Evolutionary conservation across 2,113 vertebrate species (phyloP), one percentile per base, ranked within the genome.

Genomic region (Anhinga anhinga): DNA sequence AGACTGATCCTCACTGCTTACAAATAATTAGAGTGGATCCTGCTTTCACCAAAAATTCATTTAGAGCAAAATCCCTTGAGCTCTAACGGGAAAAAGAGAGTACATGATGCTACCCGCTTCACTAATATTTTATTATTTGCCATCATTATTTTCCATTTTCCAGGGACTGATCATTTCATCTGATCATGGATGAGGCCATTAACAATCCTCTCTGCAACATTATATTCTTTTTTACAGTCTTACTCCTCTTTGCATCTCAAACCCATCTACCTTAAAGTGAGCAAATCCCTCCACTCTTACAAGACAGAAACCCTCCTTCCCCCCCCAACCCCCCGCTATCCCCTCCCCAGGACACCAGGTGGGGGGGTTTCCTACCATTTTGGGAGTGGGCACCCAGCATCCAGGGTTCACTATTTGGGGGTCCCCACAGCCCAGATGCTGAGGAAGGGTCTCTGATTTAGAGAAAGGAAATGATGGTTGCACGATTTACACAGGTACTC

Each of bases 101-200:
- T 27, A 58, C 50, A 73, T 1, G 10, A 11, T 62, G 62, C 50
- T 53, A 38, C 88, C 6, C 13, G 42, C 32, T 56, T 16, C 66
- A 32, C 38, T 70, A 62, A 19, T 32, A 49, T 32, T 62, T 88
- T 45, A 63, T 59, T 71, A 36, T 80, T 88, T 87, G 50, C 80
- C 77, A 84, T n/a, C 50, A 74, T 44, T 92, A 59, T 88, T 74
- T 67, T 52, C 73, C 78, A 34, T 96, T 96, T 96, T 42, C 83
- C 82, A 66, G 71, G 63, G 76, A 38, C 76, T 83, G 72, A 84
- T 87, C 69, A 62, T 89, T 87, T 66, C 66, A 79, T 65, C 69
- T 82, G 90, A 79, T 62, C 82, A 52, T 29, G 47, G 70, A 76
- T 30, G 47, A 76, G 52, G 40, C 44, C 70, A 56, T 82, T 85